A percentile compares a stretch with the other conserved stretches of the same genome.
Conservation (phyloP, 2,888 invertebrate species). For the Xestobium rufovillosum region DNA sequence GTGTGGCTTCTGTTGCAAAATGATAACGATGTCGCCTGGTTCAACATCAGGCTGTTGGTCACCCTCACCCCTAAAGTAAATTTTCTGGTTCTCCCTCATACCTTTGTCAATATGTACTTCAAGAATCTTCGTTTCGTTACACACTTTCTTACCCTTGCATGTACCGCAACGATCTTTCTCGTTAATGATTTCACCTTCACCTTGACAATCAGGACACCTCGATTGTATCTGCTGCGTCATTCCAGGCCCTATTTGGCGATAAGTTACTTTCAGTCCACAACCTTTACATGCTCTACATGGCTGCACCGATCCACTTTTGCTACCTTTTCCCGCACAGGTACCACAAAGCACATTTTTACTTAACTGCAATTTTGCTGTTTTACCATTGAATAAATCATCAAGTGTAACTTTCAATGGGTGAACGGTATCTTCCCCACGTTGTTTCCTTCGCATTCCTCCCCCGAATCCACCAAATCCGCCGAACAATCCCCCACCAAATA, state of each 20-base stretch:
- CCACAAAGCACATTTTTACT: constrained; percentile 76
- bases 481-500: constrained; percentile 63
- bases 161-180: constrained; percentile 76
- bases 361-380: constrained; percentile 72
- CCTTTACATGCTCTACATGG: constrained; percentile 71
- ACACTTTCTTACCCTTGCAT: constrained; percentile 79
- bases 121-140: constrained; percentile 73
- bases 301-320: constrained; percentile 58
- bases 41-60: constrained; percentile 83
- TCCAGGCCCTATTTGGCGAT: constrained; percentile 62
- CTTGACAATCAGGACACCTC: constrained; percentile 56
- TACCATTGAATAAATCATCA: constrained; percentile 88
- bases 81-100: constrained; percentile 79
- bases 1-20: constrained; percentile 76
- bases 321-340: constrained; percentile 70
- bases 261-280: constrained; percentile 65
- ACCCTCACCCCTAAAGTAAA: constrained; percentile 80
- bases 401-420: constrained; percentile 78
- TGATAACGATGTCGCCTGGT: constrained; percentile 83
- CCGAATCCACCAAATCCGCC: constrained; percentile 47
- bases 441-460: constrained; percentile 45
- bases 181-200: constrained; percentile 65
- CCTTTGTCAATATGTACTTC: constrained; percentile 87
- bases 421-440: constrained; percentile 75
- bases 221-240: constrained; percentile 58